phyloP scores from a whole-genome alignment of 2,888 invertebrate genomes.

The Orchesellides sinensis region DNA sequence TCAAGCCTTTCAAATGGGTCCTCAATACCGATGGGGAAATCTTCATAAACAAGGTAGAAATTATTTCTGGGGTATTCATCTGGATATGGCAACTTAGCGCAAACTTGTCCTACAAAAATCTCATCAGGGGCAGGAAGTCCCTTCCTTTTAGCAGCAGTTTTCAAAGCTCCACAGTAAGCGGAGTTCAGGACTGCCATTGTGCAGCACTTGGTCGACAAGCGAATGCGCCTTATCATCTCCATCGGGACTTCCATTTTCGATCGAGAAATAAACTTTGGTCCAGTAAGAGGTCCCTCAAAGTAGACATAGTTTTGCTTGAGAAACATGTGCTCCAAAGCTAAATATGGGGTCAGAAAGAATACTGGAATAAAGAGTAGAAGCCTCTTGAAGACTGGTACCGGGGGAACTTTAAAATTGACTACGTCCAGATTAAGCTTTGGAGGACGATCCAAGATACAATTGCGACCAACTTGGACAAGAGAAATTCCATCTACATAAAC shows the following conservation, averaged over 20 bases:
- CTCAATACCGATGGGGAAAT: not conserved
- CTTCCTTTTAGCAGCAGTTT: not conserved
- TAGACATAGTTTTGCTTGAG: not conserved
- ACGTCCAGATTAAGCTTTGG: constrained; percentile 14
- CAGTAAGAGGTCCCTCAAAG: not conserved
- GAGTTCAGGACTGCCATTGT: not conserved
- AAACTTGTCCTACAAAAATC: not conserved
- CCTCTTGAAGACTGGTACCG: not conserved
- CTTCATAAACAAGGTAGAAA: not conserved
- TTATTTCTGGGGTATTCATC: not conserved
- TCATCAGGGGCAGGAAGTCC: not conserved
- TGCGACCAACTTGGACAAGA: not conserved
- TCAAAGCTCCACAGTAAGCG: not conserved
- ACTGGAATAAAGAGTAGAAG: not conserved
- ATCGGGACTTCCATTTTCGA: not conserved
- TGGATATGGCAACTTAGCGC: not conserved
- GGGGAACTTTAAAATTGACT: constrained; percentile 6
- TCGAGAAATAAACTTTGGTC: not conserved
- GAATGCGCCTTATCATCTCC: constrained; percentile 8
- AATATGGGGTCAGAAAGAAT: not conserved
- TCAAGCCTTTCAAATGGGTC: not conserved
- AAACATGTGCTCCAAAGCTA: not conserved
- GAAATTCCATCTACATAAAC: constrained; percentile 15
- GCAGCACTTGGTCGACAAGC: not conserved
- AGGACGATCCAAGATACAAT: not conserved